phyloP scores from a whole-genome alignment of 2,888 invertebrate genomes.

The Troides oblongomaculatus region DNA sequence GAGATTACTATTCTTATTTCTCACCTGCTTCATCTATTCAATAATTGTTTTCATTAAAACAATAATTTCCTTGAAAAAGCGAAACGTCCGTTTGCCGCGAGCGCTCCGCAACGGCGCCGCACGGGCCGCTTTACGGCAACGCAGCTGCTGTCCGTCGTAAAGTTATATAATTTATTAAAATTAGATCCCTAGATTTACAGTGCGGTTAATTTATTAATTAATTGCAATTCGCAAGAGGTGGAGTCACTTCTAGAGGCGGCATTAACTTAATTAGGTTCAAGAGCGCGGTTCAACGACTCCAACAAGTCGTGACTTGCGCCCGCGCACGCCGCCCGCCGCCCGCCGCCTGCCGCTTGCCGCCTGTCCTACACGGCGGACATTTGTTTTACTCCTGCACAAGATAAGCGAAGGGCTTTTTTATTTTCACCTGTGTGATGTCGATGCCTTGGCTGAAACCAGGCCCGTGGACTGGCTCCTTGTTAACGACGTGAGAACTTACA shows the following conservation, averaged over 20 bases:
- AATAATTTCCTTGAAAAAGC: too few species aligned
- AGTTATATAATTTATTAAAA: slow-evolving; percentile 8
- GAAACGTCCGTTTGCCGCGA: too few species aligned
- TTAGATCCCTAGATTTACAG: slow-evolving; percentile 1
- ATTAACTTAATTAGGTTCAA: slow-evolving; percentile 27
- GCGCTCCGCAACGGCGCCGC: too few species aligned
- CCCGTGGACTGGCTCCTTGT: too few species aligned
- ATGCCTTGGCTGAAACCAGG: slow-evolving; percentile 1
- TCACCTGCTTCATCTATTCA: too few species aligned
- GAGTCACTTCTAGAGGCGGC: slow-evolving; percentile 15
- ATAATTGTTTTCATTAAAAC: too few species aligned
- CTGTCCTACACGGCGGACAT: slow-evolving; percentile 30
- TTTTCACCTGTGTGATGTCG: slow-evolving; percentile 5
- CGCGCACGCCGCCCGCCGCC: slow-evolving; percentile 28
- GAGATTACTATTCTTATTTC: too few species aligned
- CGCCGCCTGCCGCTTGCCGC: slow-evolving; percentile 23
- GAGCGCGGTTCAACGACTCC: slow-evolving; percentile 35
- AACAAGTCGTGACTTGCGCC: slow-evolving; percentile 39
- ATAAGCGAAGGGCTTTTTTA: slow-evolving; percentile 29
- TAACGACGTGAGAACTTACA: too few species aligned
- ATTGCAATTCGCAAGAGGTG: slow-evolving; percentile 15
- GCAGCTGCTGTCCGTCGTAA: too few species aligned
- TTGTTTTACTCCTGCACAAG: slow-evolving; percentile 35
- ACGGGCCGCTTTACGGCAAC: too few species aligned
- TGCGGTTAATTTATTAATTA: slow-evolving; percentile 15